Evolutionary conservation across 2,113 vertebrate genomes (phyloP), one percentile per base, ranked within the genome.

Genomic region (Bujurquina vittata): DNA sequence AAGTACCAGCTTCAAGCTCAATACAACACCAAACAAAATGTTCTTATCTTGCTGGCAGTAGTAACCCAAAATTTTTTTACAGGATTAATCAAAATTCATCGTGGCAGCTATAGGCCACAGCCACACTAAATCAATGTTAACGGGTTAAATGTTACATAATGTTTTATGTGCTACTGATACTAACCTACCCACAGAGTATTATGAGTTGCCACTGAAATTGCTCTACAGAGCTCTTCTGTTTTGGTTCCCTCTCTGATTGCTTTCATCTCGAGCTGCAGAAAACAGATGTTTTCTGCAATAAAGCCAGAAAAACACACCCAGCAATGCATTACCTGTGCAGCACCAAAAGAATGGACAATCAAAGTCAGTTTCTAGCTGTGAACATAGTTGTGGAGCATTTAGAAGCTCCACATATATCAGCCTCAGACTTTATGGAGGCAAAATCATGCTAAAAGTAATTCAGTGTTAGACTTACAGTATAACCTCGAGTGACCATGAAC

Each of bases 1-100:
- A 77, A 72, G 58, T 29, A 7, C 7, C 29, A 52, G 54, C 76
- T 85, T 79, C 74, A 79, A 23, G 12, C 43, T 56, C 60, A 22
- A 43, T 54, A 75, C 58, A 73, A 74, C 55, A 29, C 56, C 29
- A 31, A 75, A 33, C 65, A 43, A 33, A 65, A 76, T 60, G 60
- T 58, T 62, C 60, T 75, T 4, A 59, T 76, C 72, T n/a, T 10
- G 1, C 29, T 73, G n/a, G 7, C 7, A 26, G 22, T 5, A 5
- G 65, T 75, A 65, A 65, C 33, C 6, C 18, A 75, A 76, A 73
- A 40, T 46, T 62, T 31, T 49, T 3, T 65, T 46, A 54, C 11
- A 72, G 35, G 33, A 26, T 67, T 33, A 33, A 12, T 72, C 26
- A 54, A 33, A 69, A 20, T 52, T 29, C 20, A n/a, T 20, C 43